A percentile compares a stretch with the other conserved stretches of the same genome.
Evolutionary conservation across 30 jellyfish, hydroid and myxozoan genomes (phyloP).

Genomic region (Cassiopea xamachana): DNA sequence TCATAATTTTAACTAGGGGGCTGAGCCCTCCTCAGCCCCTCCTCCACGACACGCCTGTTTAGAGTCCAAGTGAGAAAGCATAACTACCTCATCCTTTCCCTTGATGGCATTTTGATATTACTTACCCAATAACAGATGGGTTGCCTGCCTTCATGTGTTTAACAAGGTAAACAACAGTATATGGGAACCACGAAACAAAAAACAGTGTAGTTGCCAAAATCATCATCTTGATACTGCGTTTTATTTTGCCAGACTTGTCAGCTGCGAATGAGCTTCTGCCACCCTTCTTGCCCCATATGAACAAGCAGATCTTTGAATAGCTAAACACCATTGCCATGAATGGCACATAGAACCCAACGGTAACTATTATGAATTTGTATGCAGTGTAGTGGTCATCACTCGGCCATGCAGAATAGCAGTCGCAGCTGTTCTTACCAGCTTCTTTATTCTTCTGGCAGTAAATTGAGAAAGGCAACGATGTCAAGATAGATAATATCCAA

Average conservation of each 20-base stretch:
- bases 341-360: slow-evolving; percentile 34
- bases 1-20: too few species aligned
- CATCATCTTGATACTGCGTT: slow-evolving; percentile 40
- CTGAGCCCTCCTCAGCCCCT: too few species aligned
- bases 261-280: background rate
- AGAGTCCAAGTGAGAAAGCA: too few species aligned
- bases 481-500: slow-evolving; percentile 12
- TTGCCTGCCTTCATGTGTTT: slow-evolving; percentile 12
- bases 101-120: too few species aligned
- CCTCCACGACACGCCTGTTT: too few species aligned
- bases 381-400: background rate
- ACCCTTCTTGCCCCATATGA: slow-evolving; percentile 19
- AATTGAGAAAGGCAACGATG: slow-evolving; percentile 13
- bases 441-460: background rate
- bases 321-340: slow-evolving; percentile 30
- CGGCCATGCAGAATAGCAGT: slow-evolving; percentile 53
- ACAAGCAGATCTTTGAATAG: slow-evolving; percentile 1
- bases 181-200: slow-evolving; percentile 56
- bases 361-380: background rate
- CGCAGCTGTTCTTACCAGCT: slow-evolving; percentile 15
- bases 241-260: slow-evolving; percentile 41
- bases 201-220: slow-evolving; percentile 37
- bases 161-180: slow-evolving; percentile 19
- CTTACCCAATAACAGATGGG: slow-evolving; percentile 45
- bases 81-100: too few species aligned